Conservation (phyloP, 2,888 invertebrate species). For the Stegana nigrithorax region DNA sequence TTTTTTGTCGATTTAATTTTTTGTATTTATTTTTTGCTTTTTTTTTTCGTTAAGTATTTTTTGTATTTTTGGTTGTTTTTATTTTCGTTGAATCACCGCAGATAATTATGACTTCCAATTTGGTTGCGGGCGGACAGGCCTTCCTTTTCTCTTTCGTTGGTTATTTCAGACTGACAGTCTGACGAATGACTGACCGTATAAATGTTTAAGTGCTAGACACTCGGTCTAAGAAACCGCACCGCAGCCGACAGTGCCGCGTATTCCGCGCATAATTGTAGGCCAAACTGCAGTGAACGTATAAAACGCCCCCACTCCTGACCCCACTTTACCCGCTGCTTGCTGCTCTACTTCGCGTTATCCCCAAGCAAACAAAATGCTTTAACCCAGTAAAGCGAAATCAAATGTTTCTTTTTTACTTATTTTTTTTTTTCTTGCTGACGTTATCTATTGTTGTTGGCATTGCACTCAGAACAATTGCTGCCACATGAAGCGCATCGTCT, state of each 20-base stretch:
- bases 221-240: too few relatives aligned
- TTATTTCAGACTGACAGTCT: neutral
- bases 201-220: too few relatives aligned
- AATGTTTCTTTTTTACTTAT: neutral
- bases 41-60: too few relatives aligned
- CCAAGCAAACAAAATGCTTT: too few relatives aligned
- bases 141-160: neutral
- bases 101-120: conserved; percentile 48
- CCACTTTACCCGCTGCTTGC: neutral
- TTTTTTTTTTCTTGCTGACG: neutral
- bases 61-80: neutral
- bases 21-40: neutral
- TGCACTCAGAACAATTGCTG: conserved; percentile 1
- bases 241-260: too few relatives aligned
- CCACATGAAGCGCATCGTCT: neutral
- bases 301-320: conserved; percentile 22
- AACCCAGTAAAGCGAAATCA: conserved; percentile 8
- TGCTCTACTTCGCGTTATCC: neutral
- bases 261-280: conserved; percentile 20
- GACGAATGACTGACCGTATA: conserved; percentile 4
- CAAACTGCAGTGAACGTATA: conserved; percentile 10
- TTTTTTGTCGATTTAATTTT: neutral
- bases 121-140: conserved; percentile 35
- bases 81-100: conserved; percentile 51
- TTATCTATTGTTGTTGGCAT: conserved; percentile 1